These are phyloP conservation scores for Rhopalosiphum padi DNA, from an alignment of 1,140 invertebrate species.

Conservation along the genomic window DNA sequence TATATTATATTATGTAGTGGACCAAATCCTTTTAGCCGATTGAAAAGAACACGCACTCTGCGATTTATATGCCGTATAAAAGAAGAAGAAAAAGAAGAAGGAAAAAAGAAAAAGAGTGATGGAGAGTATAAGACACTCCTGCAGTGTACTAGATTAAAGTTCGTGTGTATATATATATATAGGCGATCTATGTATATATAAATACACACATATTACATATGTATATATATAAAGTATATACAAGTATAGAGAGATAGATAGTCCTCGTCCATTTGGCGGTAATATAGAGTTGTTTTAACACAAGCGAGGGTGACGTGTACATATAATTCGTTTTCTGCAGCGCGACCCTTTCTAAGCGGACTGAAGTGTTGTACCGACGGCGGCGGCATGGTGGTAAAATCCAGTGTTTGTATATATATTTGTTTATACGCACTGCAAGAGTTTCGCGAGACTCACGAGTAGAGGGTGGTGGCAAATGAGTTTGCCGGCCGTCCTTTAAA, in stretches of 20 bases:
- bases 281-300: constrained; percentile 12
- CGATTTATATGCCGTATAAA: neutral
- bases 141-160: neutral
- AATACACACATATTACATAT: neutral
- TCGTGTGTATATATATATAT: neutral
- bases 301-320: constrained; percentile 6
- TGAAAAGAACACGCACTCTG: neutral
- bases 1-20: neutral
- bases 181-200: neutral
- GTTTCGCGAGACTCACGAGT: neutral
- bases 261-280: neutral
- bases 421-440: neutral
- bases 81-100: no score
- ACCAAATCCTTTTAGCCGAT: constrained; percentile 1
- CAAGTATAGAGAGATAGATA: neutral
- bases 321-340: constrained; percentile 33
- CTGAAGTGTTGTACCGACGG: neutral
- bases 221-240: neutral
- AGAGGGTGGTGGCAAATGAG: constrained; percentile 52
- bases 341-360: constrained; percentile 13
- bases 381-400: neutral
- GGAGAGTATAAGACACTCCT: neutral
- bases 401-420: neutral
- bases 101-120: neutral
- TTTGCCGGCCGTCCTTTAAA: constrained; percentile 58